Evolutionary conservation across 1,140 invertebrate genomes (phyloP).

Genomic region (Solenopsis fugax): DNA sequence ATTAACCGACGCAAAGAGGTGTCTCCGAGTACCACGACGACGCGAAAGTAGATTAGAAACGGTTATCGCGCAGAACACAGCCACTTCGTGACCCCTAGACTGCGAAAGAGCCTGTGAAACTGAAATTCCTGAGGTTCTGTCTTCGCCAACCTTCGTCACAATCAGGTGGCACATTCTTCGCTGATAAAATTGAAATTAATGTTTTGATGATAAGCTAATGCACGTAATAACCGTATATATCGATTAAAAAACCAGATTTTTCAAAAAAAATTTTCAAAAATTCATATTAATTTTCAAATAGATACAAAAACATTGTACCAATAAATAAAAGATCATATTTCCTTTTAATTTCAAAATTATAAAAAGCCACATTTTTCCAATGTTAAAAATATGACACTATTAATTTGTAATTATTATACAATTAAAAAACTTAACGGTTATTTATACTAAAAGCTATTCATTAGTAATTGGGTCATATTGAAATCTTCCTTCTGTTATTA

Average conservation of each 20-base stretch:
- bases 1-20: constrained; percentile 67
- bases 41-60: constrained; percentile 74
- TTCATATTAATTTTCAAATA: not conserved
- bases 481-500: not conserved
- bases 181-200: constrained; percentile 48
- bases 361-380: not conserved
- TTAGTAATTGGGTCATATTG: constrained; percentile 1
- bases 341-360: not conserved
- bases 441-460: constrained; percentile 1
- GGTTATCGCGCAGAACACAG: constrained; percentile 63
- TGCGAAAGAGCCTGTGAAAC: constrained; percentile 26
- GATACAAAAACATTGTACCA: not conserved
- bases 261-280: no score
- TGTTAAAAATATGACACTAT: not conserved
- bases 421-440: not conserved
- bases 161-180: constrained; percentile 20
- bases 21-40: constrained; percentile 67
- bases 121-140: constrained; percentile 36
- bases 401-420: constrained; percentile 7
- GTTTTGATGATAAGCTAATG: constrained; percentile 11
- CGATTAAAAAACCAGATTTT: not conserved
- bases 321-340: not conserved
- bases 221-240: not conserved
- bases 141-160: not conserved
- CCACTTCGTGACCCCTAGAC: constrained; percentile 49